A percentile compares a stretch with the other conserved stretches of the same genome.
Conservation (phyloP, 2,797 vertebrate species). For the Esox masquinongy region DNA sequence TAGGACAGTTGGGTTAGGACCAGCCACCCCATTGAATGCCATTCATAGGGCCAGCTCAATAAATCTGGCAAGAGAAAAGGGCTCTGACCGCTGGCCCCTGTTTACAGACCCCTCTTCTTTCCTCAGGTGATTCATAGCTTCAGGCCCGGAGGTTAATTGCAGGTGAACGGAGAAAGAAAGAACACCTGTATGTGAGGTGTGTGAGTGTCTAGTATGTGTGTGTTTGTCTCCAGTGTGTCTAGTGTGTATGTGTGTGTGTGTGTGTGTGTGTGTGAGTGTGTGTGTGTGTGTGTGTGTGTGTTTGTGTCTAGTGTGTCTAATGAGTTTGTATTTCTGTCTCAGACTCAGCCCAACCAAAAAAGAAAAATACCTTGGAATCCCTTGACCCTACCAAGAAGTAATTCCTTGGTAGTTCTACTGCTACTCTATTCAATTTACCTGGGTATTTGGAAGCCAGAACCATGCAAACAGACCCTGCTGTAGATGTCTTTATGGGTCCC, state of each 20-base stretch:
- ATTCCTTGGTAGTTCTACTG: conserved; percentile 34
- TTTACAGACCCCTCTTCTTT: conserved; percentile 72
- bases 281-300: conserved; percentile 7
- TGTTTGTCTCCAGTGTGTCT: conserved; percentile 19
- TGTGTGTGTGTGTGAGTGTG: conserved; percentile 28
- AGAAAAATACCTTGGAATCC: conserved; percentile 41
- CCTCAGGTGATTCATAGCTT: conserved; percentile 82
- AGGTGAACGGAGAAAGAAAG: conserved; percentile 74
- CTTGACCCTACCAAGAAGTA: conserved; percentile 39
- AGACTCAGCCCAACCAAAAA: conserved; percentile 44
- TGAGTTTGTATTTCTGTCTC: conserved; percentile 34
- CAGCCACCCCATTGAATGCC: conserved; percentile 41
- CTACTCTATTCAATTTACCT: conserved; percentile 20
- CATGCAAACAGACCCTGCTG: conserved; percentile 2
- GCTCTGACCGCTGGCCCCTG: conserved; percentile 69
- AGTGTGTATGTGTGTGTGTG: conserved; percentile 12
- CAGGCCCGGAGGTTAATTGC: conserved; percentile 82
- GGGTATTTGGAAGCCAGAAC: conserved; percentile 28
- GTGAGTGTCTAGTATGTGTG: conserved; percentile 33
- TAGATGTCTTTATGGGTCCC: background rate
- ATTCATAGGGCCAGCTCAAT: conserved; percentile 75
- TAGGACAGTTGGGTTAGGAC: conserved; percentile 55
- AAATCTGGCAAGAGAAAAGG: conserved; percentile 77
- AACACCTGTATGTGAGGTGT: conserved; percentile 55
- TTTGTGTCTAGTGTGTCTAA: background rate